Evolutionary conservation across 2,797 vertebrate genomes (phyloP).

Genomic region (Pangasius mekongensis): DNA sequence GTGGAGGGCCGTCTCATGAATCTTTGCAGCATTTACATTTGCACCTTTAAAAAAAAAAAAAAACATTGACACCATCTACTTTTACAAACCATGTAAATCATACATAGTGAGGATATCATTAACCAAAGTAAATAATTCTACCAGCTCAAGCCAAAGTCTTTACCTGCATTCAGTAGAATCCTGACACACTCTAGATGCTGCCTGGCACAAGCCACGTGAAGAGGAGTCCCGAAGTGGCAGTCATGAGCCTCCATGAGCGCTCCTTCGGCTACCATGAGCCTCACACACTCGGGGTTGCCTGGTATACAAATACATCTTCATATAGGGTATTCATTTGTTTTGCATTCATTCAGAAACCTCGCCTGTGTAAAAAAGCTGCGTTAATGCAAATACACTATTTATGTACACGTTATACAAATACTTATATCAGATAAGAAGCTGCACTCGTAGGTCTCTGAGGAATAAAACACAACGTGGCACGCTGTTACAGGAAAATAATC

Average conservation of each 20-base stretch:
- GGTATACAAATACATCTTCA: conserved; percentile 31
- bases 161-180: conserved; percentile 85
- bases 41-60: conserved; percentile 75
- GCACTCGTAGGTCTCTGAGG: neutral
- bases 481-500: neutral
- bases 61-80: neutral
- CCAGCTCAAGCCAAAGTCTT: conserved; percentile 17
- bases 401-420: neutral
- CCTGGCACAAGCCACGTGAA: conserved; percentile 87
- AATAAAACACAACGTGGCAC: neutral
- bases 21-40: conserved; percentile 86
- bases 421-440: neutral
- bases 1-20: conserved; percentile 89
- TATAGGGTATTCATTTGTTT: neutral
- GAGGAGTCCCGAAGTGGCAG: conserved; percentile 87
- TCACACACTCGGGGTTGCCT: conserved; percentile 85
- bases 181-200: conserved; percentile 83
- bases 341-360: neutral
- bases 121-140: neutral
- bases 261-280: conserved; percentile 81
- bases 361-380: neutral
- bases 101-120: neutral
- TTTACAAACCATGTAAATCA: neutral
- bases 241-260: conserved; percentile 88
- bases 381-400: neutral